A percentile compares a stretch with the other conserved stretches of the same genome.
Conservation (phyloP, 2,888 invertebrate species). For the Cyclophora punctaria region DNA sequence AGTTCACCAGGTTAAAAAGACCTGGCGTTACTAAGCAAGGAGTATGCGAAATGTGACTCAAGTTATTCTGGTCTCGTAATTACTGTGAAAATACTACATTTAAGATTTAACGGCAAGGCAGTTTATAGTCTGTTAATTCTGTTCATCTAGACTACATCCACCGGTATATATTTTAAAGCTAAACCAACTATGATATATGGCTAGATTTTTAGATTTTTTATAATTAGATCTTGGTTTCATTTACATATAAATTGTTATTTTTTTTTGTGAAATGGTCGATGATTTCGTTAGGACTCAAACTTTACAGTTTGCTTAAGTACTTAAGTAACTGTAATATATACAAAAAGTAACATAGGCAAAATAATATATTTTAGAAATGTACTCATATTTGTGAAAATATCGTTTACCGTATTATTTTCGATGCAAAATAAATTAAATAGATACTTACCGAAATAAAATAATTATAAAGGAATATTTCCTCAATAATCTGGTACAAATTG, state of each 20-base stretch:
- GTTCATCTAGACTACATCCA: constrained; percentile 17
- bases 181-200: constrained; percentile 1
- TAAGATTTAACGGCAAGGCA: constrained; percentile 28
- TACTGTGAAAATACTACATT: constrained; percentile 28
- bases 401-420: no score
- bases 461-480: no score
- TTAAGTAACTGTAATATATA: no score
- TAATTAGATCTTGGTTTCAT: background rate
- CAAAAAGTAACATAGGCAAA: no score
- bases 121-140: constrained; percentile 26
- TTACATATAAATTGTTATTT: constrained; percentile 1
- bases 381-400: no score
- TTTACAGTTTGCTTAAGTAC: no score
- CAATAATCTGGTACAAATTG: no score
- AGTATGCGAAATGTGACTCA: constrained; percentile 12
- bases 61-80: constrained; percentile 20
- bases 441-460: no score
- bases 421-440: no score
- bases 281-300: background rate
- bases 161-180: no score
- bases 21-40: constrained; percentile 6
- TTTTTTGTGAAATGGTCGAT: constrained; percentile 1
- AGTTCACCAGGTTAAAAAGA: constrained; percentile 17
- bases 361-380: no score
- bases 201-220: background rate